Base-by-base conservation (phyloP, 92 coral and sea anemone genomes). In the Porites lobata region DNA sequence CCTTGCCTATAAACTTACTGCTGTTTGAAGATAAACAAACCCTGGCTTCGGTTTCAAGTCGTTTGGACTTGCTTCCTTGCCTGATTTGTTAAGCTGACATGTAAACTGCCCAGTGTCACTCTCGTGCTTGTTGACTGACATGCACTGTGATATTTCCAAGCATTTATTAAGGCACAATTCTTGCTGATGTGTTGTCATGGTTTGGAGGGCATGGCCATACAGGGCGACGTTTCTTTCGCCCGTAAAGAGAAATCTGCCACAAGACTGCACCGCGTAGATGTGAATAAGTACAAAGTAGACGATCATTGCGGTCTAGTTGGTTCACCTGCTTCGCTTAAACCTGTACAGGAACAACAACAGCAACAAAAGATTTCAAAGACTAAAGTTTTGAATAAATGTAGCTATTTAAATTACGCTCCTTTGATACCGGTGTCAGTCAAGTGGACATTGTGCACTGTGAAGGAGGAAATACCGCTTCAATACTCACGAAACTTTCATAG, bases 71-170 rank as follows among this genome's bases (percentile, higher is more conserved):
- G 81, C 81, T 20, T 51, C 26, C 47, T 56, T 77, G 69, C 66
- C 57, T 7, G 69, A 77, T n/a, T 62, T 77, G 66, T 22, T 57
- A 0, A 77, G 69, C 81, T 77, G 43, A 32, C 81, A 77, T 52
- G 59, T 72, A 24, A 72, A 54, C 56, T 50, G 18, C 19, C 59
- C 77, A 29, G 24, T 43, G 8, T 47, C 43, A 9, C 13, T 13
- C 50, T 43, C 77, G 54, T 13, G 50, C 26, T 62, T 62, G 78
- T 77, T 77, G 22, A 77, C 9, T 50, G 82, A 77, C 15, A 77
- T 50, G 57, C 82, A 77, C 68, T 47, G 62, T 20, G 62, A 22
- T 4, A 21, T 50, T 15, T 73, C 78, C 7, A 73, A 21, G 18
- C 78, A 73, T 13, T 73, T 29, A 13, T 21, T n/a, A 9, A 17